A percentile compares a stretch with the other conserved stretches of the same genome.
phyloP scores from a whole-genome alignment of 1,140 invertebrate species.

The Euura lappo region DNA sequence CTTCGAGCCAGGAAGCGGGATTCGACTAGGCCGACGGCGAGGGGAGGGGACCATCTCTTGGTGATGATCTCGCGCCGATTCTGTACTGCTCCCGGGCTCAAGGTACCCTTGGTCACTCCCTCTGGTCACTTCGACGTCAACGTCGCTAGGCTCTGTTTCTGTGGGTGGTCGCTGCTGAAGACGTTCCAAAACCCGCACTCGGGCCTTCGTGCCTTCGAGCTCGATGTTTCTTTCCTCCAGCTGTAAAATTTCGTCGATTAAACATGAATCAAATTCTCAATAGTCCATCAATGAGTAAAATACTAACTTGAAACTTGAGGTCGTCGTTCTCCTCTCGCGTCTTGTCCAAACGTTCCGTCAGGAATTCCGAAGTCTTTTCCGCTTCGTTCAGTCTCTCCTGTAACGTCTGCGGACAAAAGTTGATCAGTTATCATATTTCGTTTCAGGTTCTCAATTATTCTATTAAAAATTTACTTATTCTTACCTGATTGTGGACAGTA shows the following conservation, averaged over 20 bases:
- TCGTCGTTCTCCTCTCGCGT: constrained; percentile 81
- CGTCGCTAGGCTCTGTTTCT: constrained; percentile 37
- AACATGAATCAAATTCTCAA: constrained; percentile 11
- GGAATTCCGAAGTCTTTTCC: constrained; percentile 66
- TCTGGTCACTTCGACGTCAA: constrained; percentile 40
- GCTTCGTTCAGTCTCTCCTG: constrained; percentile 71
- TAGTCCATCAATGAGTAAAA: constrained; percentile 21
- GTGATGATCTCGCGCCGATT: constrained; percentile 67
- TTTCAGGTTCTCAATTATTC: not conserved
- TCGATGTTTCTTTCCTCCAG: constrained; percentile 83
- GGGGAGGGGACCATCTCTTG: constrained; percentile 57
- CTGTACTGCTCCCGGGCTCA: constrained; percentile 67
- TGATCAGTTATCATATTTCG: constrained; percentile 6
- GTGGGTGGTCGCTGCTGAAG: constrained; percentile 48
- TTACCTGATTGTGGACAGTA: constrained; percentile 85
- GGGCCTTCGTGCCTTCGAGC: constrained; percentile 77
- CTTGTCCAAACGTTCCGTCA: constrained; percentile 74
- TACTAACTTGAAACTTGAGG: constrained; percentile 76
- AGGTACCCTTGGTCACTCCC: constrained; percentile 59
- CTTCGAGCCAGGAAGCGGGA: constrained; percentile 68
- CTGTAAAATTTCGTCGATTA: constrained; percentile 54
- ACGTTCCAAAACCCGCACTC: constrained; percentile 73
- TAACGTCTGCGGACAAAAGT: constrained; percentile 65
- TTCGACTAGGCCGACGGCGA: constrained; percentile 70
- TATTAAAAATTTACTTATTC: constrained; percentile 10